Base-by-base conservation (phyloP, 2,888 invertebrate species). In the Timandra comae region DNA sequence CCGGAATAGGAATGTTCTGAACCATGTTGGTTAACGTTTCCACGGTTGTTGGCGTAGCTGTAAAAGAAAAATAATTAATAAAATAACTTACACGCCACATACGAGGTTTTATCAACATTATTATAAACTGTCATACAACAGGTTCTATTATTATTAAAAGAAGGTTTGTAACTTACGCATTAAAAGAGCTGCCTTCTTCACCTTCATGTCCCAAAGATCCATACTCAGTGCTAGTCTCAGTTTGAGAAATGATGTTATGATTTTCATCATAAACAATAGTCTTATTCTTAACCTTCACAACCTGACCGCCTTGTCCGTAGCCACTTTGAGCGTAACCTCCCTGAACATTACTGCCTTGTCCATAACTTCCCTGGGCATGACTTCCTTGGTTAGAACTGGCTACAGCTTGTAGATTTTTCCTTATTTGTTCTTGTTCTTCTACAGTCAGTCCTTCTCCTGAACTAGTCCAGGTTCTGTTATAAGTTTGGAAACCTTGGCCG, bases 181-280 rank as follows among this genome's bases (percentile, higher is more conserved):
- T 74, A 38, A 79, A 85, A 11, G 81, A 79, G 49, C 82, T 80
- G 23, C 81, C 82, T 46, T 66, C 62, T 61, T 84, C 81, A 2
- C 84, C 86, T 48, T 84, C 82, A 12, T 72, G 80, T 10, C 81
- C 85, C 35, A 84, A 54, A 6, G 63, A 65, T 20, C 70, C 74
- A 41, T 79, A 86, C 38, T 88, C 87, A 0, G 88, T 88, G 43
- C 88, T 88, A 1, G 72, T 74, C 49, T 88, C 88, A 2, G 77
- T 68, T 49, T 82, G 70, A 0, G 85, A 84, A 13, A 78, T 63
- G 4, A 88, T 77, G 24, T 80, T 82, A 36, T 80, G 72, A 35
- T 85, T 80, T 11, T 69, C 69, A 42, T 81, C 77, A 27, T 79
- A 76, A 1, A 78, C 50, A 22, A 72, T 63, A 0, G 78, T 78